A percentile compares a stretch with the other conserved stretches of the same genome.
Evolutionary conservation across 1,140 invertebrate species (phyloP).

Genomic region (Drosophila santomea): DNA sequence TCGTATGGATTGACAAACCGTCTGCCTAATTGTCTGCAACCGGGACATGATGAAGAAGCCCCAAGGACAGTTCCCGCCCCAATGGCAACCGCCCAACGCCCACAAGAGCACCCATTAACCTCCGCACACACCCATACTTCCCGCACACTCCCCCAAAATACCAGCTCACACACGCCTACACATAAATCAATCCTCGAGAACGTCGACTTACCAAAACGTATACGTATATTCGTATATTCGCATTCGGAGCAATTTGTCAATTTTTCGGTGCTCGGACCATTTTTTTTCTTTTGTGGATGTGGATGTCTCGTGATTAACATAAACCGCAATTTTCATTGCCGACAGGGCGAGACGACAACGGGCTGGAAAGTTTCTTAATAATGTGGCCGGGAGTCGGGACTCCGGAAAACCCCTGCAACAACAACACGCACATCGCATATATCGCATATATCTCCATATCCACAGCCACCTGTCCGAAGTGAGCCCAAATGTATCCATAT

Average conservation of each 20-base stretch:
- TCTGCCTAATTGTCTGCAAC: conserved; percentile 69
- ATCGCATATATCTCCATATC: conserved; percentile 31
- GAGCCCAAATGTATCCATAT: not conserved
- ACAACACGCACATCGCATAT: conserved; percentile 30
- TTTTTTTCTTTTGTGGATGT: conserved; percentile 24
- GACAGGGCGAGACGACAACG: conserved; percentile 38
- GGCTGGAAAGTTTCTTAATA: conserved; percentile 72
- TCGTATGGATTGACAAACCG: conserved; percentile 36
- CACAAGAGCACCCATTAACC: conserved; percentile 14
- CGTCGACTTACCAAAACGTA: conserved; percentile 6
- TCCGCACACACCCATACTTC: conserved; percentile 5
- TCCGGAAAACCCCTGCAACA: conserved; percentile 1
- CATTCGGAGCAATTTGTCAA: conserved; percentile 73
- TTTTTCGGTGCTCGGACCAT: conserved; percentile 43
- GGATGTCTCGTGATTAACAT: conserved; percentile 71
- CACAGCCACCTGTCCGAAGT: conserved; percentile 50
- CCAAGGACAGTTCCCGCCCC: conserved; percentile 12
- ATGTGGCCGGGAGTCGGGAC: conserved; percentile 31
- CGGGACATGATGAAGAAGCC: conserved; percentile 13
- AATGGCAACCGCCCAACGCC: conserved; percentile 13
- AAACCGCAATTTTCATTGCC: conserved; percentile 70
- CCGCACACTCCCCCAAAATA: not conserved
- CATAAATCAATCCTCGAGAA: conserved; percentile 67
- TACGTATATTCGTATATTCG: conserved; percentile 20
- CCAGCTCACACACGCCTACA: conserved; percentile 36